Conservation (phyloP, 2,888 invertebrate species). For the Tenthredo scrophulariae region DNA sequence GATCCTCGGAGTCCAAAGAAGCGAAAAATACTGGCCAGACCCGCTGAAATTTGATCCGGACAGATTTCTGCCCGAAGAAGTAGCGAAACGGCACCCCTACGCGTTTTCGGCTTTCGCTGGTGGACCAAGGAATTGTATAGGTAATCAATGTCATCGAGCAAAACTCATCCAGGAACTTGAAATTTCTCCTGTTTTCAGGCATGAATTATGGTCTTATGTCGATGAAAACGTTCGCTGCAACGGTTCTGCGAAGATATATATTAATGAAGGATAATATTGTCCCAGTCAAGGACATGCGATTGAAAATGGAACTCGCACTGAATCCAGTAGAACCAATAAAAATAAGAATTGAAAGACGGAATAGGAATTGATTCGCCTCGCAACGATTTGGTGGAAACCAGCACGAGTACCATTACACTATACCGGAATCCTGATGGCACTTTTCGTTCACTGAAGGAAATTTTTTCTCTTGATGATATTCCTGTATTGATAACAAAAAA, state of each 20-base stretch:
- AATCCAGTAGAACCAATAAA: not conserved
- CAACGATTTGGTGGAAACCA: not conserved
- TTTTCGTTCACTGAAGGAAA: no score
- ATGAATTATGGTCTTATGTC: not conserved
- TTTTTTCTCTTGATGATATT: no score
- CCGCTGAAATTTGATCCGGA: slow-evolving; percentile 63
- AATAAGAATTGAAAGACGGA: not conserved
- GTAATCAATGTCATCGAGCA: slow-evolving; percentile 35
- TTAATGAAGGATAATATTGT: not conserved
- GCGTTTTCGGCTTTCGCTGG: no score
- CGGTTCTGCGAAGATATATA: not conserved
- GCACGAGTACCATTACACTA: no score
- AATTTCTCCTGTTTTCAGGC: not conserved
- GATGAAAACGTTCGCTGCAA: not conserved
- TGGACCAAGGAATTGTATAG: slow-evolving; percentile 57
- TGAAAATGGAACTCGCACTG: not conserved
- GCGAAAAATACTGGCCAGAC: slow-evolving; percentile 63
- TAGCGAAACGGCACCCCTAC: no score
- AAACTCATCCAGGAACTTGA: no score
- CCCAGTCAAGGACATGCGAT: not conserved
- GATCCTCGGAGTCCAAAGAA: slow-evolving; percentile 61
- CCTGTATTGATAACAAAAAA: no score
- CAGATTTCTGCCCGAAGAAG: no score
- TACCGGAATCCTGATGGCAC: no score
- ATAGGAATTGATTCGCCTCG: not conserved